Base-by-base conservation (phyloP, 1,140 invertebrate genomes). In the Eufriesea mexicana region DNA sequence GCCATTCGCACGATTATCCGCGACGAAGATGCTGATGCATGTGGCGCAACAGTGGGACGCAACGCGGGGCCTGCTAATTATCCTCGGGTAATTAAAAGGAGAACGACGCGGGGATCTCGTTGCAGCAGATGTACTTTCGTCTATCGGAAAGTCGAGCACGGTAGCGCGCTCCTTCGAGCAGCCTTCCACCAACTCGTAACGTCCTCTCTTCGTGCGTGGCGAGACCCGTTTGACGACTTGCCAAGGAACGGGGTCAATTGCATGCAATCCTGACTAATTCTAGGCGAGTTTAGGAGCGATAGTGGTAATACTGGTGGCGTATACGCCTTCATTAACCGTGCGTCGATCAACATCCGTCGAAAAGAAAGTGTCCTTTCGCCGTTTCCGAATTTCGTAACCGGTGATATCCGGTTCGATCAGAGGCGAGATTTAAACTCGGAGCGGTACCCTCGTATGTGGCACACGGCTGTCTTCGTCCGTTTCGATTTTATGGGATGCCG, bases 231-330 rank as follows among this genome's bases (percentile, higher is more conserved):
- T 80, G 87, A 68, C 81, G 68, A 75, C 83, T 90, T 66, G 80
- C 77, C 84, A 84, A 70, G 84, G 73, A 90, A 90, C 84, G 64
- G 18, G 89, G 89, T 89, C 84, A 90, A 90, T 89, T 66, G n/a
- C 75, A 88, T 89, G 77, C 77, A 78, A 89, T 89, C 84, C n/a
- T 68, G 61, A 68, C 80, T 88, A 88, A 88, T 88, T 85, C 79
- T 64, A 79, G 79, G 71, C 71, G 76, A 45, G 67, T 85, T 83
- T 88, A 88, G 68, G 20, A 88, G 79, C 45, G 86, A 88, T 85
- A 85, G 83, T 82, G 62, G 68, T 71, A 72, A 83, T 67, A 66
- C 85, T 62, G 42, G 83, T 74, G 77, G 55, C 25, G 35, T n/a
- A 57, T 54, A 64, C 57, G 47, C 49, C 71, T 68, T 76, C 51